phyloP scores from a whole-genome alignment of 2,888 invertebrate species.

The Sarcophaga caerulescens region DNA sequence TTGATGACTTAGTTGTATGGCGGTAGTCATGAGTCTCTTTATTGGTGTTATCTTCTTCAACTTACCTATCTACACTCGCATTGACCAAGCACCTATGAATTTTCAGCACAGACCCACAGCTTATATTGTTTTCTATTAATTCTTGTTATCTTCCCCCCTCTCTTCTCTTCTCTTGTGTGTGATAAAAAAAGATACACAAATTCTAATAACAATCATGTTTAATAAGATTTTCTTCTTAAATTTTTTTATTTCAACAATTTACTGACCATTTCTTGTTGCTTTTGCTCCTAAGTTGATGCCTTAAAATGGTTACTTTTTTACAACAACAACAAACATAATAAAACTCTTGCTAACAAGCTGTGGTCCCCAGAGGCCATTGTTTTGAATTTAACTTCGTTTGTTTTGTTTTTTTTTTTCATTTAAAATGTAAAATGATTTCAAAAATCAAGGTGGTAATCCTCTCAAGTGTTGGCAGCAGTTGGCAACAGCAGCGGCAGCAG shows the following conservation, averaged over 20 bases:
- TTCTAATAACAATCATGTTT: slow-evolving; percentile 46
- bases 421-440: neutral
- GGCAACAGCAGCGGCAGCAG: slow-evolving; percentile 41
- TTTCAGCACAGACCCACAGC: too few species aligned
- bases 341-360: slow-evolving; percentile 53
- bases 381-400: slow-evolving; percentile 28
- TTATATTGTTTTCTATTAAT: too few species aligned
- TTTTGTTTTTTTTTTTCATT: neutral
- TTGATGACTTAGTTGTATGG: too few species aligned
- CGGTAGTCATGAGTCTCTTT: too few species aligned
- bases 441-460: slow-evolving; percentile 61
- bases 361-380: slow-evolving; percentile 55
- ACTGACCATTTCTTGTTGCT: slow-evolving; percentile 26
- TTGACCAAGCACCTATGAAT: too few species aligned
- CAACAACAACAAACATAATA: slow-evolving; percentile 14
- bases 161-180: too few species aligned
- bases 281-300: neutral
- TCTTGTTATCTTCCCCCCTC: too few species aligned
- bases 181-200: too few species aligned
- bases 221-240: slow-evolving; percentile 42
- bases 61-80: too few species aligned
- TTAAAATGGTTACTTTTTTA: neutral
- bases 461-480: slow-evolving; percentile 44
- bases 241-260: neutral
- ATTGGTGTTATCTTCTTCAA: too few species aligned